Conservation (phyloP, 2,888 invertebrate genomes). For the Meganola albula region DNA sequence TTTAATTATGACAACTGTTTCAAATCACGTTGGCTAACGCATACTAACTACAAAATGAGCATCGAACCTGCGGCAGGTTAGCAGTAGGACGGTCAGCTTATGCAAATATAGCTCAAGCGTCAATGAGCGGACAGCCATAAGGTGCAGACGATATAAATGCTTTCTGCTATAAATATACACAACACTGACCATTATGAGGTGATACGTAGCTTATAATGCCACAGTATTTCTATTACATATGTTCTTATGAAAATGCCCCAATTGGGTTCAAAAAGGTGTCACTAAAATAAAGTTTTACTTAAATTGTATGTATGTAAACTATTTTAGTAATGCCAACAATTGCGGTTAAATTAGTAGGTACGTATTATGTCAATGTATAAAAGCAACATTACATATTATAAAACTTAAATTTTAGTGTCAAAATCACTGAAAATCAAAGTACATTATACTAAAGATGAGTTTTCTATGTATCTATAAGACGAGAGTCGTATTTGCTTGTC, state of each 20-base stretch:
- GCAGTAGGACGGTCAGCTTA: too few species aligned
- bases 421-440: too few species aligned
- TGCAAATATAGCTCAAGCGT: too few species aligned
- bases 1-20: too few species aligned
- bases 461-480: too few species aligned
- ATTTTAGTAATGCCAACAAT: constrained; percentile 51
- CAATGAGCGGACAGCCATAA: constrained; percentile 48
- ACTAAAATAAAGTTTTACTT: constrained; percentile 40
- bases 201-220: constrained; percentile 58
- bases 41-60: too few species aligned
- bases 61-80: too few species aligned
- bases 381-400: constrained; percentile 37
- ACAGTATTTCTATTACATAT: constrained; percentile 41
- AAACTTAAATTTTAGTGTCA: too few species aligned
- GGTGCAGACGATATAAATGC: constrained; percentile 60
- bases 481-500: constrained; percentile 33
- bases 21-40: too few species aligned
- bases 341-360: constrained; percentile 30
- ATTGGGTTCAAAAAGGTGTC: constrained; percentile 41
- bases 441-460: too few species aligned
- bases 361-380: constrained; percentile 25
- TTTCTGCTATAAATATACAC: constrained; percentile 48
- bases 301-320: constrained; percentile 36
- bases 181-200: constrained; percentile 72
- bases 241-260: constrained; percentile 48